Conservation (phyloP, 2,113 vertebrate genomes). For the Oriolus oriolus region DNA sequence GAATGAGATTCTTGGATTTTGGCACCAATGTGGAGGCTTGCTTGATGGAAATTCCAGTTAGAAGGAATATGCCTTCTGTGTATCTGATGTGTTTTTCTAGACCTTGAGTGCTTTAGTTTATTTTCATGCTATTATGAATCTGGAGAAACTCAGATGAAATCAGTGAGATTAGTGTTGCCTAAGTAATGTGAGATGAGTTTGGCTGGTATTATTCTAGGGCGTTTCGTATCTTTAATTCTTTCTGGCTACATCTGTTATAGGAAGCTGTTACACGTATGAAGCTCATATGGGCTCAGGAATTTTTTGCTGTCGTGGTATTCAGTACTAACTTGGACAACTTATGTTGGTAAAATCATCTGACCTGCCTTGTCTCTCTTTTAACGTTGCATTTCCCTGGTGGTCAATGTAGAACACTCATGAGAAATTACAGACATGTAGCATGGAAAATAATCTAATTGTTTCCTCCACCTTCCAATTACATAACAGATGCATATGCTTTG, state of each 20-base stretch:
- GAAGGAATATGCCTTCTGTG: not conserved
- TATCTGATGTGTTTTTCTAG: not conserved
- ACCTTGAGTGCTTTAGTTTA: not conserved
- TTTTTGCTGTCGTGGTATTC: not conserved
- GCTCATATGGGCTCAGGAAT: not conserved
- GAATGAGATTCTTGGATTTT: not conserved
- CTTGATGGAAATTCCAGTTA: not conserved
- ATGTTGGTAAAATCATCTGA: not conserved
- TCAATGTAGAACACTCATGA: not conserved
- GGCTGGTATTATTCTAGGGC: not conserved
- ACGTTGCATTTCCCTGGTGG: not conserved
- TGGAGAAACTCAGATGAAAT: not conserved
- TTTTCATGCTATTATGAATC: not conserved
- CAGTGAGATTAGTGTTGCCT: not conserved
- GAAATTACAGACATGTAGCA: not conserved
- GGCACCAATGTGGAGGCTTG: not conserved
- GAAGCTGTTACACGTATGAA: not conserved
- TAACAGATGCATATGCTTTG: not conserved
- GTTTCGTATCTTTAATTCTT: slow-evolving; percentile 16
- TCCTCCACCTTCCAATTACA: not conserved
- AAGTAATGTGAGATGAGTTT: not conserved
- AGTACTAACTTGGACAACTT: not conserved
- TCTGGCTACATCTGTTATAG: not conserved
- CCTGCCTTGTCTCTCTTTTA: not conserved
- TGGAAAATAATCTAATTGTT: not conserved